A percentile compares a stretch with the other conserved stretches of the same genome.
Conservation (phyloP, 2,113 vertebrate species). For the Lichenostomus cassidix region DNA sequence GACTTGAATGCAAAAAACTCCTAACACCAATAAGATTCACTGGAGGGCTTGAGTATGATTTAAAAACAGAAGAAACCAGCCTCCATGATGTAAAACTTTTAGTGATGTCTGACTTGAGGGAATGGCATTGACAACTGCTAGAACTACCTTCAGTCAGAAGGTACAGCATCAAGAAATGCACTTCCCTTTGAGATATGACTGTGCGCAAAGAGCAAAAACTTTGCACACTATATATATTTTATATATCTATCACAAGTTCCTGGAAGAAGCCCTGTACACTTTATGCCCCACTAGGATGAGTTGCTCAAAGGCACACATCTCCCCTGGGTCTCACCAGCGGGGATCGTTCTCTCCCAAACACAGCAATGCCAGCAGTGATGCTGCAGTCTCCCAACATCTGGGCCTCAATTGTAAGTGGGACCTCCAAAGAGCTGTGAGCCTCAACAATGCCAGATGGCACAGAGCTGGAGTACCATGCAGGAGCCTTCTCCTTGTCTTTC, state of each 20-base stretch:
- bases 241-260: not conserved
- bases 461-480: not conserved
- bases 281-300: accelerated
- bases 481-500: not conserved
- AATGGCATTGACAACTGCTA: not conserved
- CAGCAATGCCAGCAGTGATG: slow-evolving; percentile 37
- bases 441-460: slow-evolving; percentile 4
- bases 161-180: not conserved
- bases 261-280: not conserved
- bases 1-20: not conserved
- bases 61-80: not conserved
- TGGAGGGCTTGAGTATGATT: not conserved
- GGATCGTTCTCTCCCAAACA: slow-evolving; percentile 76
- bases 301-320: accelerated
- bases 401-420: slow-evolving; percentile 75
- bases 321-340: slow-evolving; percentile 76
- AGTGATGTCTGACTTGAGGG: not conserved
- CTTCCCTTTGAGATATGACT: not conserved
- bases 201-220: not conserved
- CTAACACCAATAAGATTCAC: not conserved
- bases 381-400: slow-evolving; percentile 66
- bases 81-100: not conserved
- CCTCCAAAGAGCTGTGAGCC: slow-evolving; percentile 62
- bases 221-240: no score
- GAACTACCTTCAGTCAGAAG: not conserved